phyloP scores from a whole-genome alignment of 2,113 vertebrate species.

The Gopherus evgoodei region DNA sequence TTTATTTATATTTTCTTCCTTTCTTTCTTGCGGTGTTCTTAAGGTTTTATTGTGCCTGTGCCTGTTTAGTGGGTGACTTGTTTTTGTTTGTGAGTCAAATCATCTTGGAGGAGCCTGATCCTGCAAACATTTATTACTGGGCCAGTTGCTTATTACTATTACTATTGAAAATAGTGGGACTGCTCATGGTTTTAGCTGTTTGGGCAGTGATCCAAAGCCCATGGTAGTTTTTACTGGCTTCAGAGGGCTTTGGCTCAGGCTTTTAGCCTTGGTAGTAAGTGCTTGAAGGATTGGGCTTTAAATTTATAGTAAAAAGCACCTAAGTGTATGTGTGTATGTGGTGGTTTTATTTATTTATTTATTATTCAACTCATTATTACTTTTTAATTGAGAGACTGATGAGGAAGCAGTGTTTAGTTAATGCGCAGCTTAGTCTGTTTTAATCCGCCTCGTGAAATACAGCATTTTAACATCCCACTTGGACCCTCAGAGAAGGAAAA shows the following conservation, averaged over 20 bases:
- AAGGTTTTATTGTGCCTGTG: neutral
- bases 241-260: neutral
- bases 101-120: neutral
- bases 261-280: neutral
- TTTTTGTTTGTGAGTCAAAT: slow-evolving; percentile 1
- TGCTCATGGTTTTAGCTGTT: neutral
- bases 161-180: neutral
- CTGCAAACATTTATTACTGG: neutral
- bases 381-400: slow-evolving; percentile 56
- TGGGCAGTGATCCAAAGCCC: neutral
- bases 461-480: slow-evolving; percentile 65
- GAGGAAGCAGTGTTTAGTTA: slow-evolving; percentile 51
- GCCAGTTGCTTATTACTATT: neutral
- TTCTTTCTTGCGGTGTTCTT: neutral
- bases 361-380: slow-evolving; percentile 52
- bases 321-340: neutral
- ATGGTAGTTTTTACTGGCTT: neutral
- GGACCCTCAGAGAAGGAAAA: slow-evolving; percentile 28
- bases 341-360: neutral
- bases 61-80: neutral
- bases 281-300: slow-evolving; percentile 19
- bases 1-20: neutral
- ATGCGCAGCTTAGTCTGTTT: slow-evolving; percentile 43
- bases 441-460: slow-evolving; percentile 27
- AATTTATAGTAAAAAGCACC: slow-evolving; percentile 16